A percentile compares a stretch with the other conserved stretches of the same genome.
Conservation (phyloP, 2,113 vertebrate species). For the Myotis lucifugus region DNA sequence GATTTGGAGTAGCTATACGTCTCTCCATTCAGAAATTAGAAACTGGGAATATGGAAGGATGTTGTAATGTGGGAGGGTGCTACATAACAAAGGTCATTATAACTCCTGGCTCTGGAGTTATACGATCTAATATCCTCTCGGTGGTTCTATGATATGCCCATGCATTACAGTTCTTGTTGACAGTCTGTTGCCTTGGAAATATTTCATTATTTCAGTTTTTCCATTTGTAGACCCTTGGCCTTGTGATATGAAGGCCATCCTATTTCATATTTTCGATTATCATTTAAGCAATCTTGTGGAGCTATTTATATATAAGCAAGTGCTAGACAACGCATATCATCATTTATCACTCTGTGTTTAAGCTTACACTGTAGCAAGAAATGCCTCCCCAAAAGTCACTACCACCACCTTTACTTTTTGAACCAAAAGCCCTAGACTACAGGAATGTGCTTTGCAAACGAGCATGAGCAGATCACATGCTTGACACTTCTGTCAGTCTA, state of each 20-base stretch:
- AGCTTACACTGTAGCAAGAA: conserved; percentile 81
- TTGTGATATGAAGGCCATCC: conserved; percentile 90
- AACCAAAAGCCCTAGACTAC: conserved; percentile 73
- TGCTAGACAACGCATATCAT: conserved; percentile 88
- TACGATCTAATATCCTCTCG: conserved; percentile 87
- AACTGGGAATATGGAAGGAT: conserved; percentile 82
- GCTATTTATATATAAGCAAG: conserved; percentile 90
- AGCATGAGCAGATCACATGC: conserved; percentile 68
- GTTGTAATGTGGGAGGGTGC: conserved; percentile 83
- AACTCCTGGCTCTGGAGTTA: conserved; percentile 85
- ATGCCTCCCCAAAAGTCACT: conserved; percentile 66
- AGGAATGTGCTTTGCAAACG: conserved; percentile 79
- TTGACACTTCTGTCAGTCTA: conserved; percentile 77
- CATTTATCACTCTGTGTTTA: conserved; percentile 87
- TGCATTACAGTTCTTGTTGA: conserved; percentile 90
- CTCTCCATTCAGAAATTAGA: conserved; percentile 84
- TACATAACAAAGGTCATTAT: conserved; percentile 88
- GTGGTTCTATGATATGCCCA: conserved; percentile 88
- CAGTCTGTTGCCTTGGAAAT: conserved; percentile 92
- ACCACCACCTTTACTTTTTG: conserved; percentile 78
- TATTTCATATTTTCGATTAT: conserved; percentile 92
- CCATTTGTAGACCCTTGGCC: conserved; percentile 92
- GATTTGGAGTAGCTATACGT: conserved; percentile 72
- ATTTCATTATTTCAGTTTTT: conserved; percentile 92
- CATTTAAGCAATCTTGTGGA: conserved; percentile 90